These are phyloP conservation scores for Apamea crenata DNA, from an alignment of 2,888 invertebrate species.

Conservation along the genomic window DNA sequence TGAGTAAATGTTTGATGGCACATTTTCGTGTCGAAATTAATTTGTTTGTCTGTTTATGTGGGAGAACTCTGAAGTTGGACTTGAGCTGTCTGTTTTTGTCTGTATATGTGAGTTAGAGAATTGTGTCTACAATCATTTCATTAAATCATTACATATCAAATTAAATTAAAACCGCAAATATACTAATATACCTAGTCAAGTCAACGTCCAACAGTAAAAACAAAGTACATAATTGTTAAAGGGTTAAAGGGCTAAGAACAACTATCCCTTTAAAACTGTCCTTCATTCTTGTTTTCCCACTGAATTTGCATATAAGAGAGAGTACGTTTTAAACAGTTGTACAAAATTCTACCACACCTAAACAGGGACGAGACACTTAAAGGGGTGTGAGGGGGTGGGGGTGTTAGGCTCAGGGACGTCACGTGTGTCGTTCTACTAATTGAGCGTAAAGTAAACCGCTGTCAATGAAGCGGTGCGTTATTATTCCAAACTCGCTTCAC, in stretches of 20 bases:
- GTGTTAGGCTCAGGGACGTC: constrained; percentile 62
- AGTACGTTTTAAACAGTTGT: constrained; percentile 55
- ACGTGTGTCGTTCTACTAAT: constrained; percentile 80
- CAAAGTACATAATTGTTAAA: constrained; percentile 8
- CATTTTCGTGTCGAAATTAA: constrained; percentile 52
- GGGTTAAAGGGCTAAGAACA: constrained; percentile 13
- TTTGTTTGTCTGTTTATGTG: constrained; percentile 23
- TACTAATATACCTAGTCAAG: too few relatives aligned
- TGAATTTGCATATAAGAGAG: constrained; percentile 58
- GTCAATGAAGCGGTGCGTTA: constrained; percentile 77
- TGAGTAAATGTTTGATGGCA: constrained; percentile 60
- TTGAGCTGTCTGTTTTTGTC: not conserved
- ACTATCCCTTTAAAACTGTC: constrained; percentile 16
- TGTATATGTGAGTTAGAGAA: not conserved
- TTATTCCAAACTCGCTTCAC: constrained; percentile 76
- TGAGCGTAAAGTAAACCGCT: constrained; percentile 83
- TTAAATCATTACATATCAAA: not conserved
- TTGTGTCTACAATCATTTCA: not conserved
- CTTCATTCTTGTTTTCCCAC: constrained; percentile 46
- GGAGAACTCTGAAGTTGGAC: not conserved
- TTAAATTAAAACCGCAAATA: not conserved
- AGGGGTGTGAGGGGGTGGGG: constrained; percentile 43
- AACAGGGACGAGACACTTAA: constrained; percentile 50
- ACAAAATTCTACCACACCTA: constrained; percentile 53
- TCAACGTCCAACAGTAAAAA: constrained; percentile 6